Base-by-base conservation (phyloP, 92 coral and sea anemone species). In the Palythoa grandiflora region DNA sequence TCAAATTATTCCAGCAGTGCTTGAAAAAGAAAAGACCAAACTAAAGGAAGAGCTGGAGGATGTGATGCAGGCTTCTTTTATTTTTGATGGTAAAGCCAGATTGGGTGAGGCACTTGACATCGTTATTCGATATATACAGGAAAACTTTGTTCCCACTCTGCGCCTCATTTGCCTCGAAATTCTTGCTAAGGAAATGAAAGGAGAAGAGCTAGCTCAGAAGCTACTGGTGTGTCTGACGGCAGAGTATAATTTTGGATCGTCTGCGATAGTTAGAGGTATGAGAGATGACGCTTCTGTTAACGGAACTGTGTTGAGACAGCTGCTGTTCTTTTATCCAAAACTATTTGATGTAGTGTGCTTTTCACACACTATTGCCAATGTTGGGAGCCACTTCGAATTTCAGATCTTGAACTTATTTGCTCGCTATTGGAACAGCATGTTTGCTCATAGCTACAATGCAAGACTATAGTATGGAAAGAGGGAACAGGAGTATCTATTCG, bases 371-470 rank as follows among this genome's bases (percentile, higher is more conserved):
- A 57, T 57, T 57, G 65, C 1, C 11, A 57, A 57, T 57, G 65
- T 57, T 57, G 65, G 65, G 65, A 57, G 55, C 11, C 66, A 28
- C 28, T 28, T 28, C 28, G 28, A 28, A 28, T 28, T 28, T 28
- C 28, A 28, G 28, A 28, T 28, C 20, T 59, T 14, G 20, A 19
- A 59, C n/a, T 59, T 59, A 59, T 14, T 59, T 59, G 66, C 66
- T 19, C 66, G 66, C 66, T 59, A 59, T 59, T 59, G 66, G 66
- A 59, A 59, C 20, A 59, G 66, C 66, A 59, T 59, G 66, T 59
- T 59, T 59, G n/a, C n/a, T 59, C 66, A 59, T 14, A 59, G 66
- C 66, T 59, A 6, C 66, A 59, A 59, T 14, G 66, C 66, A 59
- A 59, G n/a, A 59, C 66, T 28, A 28, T 59, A 59, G 20, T 59